Percentiles rank a stretch among this genome's conserved stretches.
Evolutionary conservation across 2,113 vertebrate genomes (phyloP).

Genomic region (Alethe castanea): DNA sequence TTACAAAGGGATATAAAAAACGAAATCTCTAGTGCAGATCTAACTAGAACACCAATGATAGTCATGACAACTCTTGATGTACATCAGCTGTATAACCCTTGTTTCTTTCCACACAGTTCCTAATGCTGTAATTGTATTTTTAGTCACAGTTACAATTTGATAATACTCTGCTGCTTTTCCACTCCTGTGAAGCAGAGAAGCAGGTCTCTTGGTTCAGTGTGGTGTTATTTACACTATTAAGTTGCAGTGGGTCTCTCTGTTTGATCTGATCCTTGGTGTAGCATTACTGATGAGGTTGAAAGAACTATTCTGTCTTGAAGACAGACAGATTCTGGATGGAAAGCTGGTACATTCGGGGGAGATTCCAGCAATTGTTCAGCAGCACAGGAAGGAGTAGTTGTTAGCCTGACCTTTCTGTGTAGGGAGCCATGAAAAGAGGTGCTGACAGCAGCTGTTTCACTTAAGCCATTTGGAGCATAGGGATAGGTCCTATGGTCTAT

Average conservation of each 20-base stretch:
- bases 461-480: not conserved
- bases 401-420: not conserved
- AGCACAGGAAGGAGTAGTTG: not conserved
- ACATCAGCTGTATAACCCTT: not conserved
- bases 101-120: not conserved
- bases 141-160: not conserved
- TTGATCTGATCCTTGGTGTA: conserved; percentile 22
- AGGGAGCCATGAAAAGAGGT: not conserved
- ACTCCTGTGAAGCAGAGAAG: not conserved
- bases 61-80: not conserved
- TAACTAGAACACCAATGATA: not conserved
- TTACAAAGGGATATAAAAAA: not conserved
- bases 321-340: not conserved
- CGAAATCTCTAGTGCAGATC: not conserved
- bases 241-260: not conserved
- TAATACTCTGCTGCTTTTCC: not conserved
- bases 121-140: not conserved
- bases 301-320: not conserved
- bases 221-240: conserved; percentile 17
- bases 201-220: not conserved
- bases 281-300: not conserved
- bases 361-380: not conserved
- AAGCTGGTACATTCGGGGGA: not conserved
- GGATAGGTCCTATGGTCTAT: not conserved
- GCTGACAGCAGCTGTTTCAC: not conserved